Conservation (phyloP, 2,113 vertebrate genomes). For the Lepisosteus osseus region DNA sequence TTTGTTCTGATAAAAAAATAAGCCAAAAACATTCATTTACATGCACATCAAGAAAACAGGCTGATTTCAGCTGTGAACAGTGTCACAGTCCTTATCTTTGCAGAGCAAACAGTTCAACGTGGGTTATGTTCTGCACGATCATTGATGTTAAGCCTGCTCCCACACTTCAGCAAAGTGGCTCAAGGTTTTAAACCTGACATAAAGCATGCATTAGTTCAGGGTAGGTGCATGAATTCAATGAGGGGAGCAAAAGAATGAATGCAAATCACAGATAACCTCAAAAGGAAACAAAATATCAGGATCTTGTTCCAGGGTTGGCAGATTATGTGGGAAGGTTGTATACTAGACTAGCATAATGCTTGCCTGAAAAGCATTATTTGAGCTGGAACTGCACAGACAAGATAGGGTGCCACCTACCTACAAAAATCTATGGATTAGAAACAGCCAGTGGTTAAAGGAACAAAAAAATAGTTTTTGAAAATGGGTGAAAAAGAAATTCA, state of each 20-base stretch:
- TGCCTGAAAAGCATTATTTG: not conserved
- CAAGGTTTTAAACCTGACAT: not conserved
- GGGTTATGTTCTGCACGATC: constrained; percentile 1
- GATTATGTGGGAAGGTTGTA: not conserved
- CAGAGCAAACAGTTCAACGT: not conserved
- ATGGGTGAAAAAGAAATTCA: too few relatives aligned
- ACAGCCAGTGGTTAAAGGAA: not conserved
- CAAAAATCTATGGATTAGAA: not conserved
- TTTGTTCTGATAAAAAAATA: constrained; percentile 29
- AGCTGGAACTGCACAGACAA: not conserved
- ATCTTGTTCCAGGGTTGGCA: not conserved
- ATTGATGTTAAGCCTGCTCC: not conserved
- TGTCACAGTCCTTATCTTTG: constrained; percentile 18
- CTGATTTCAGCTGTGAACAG: not conserved
- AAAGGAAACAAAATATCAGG: not conserved
- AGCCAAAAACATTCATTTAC: not conserved
- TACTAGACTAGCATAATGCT: not conserved
- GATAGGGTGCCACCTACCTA: not conserved
- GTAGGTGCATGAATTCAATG: not conserved
- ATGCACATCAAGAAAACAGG: not conserved
- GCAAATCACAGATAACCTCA: not conserved
- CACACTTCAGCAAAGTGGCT: not conserved
- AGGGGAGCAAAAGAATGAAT: not conserved
- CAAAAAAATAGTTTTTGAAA: too few relatives aligned
- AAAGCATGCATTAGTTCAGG: not conserved